These are phyloP conservation scores for Villa cingulata DNA, from an alignment of 2,888 invertebrate genomes.

Conservation along the genomic window DNA sequence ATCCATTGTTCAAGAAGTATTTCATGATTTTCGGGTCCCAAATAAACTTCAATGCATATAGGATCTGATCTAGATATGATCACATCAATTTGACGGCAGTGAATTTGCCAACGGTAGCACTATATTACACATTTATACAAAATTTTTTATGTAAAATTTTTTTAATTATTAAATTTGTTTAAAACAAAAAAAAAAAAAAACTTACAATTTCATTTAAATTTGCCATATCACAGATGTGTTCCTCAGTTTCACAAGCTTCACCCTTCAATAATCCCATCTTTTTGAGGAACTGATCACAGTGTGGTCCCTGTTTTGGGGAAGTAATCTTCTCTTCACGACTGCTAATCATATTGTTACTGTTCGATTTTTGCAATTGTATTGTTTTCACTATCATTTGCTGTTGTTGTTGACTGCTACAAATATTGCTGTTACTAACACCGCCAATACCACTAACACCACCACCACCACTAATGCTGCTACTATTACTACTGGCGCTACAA, in stretches of 20 bases:
- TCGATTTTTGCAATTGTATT: background rate
- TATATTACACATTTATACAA: no score
- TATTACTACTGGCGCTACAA: constrained; percentile 3
- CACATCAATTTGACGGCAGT: constrained; percentile 33
- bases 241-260: constrained; percentile 31
- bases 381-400: background rate
- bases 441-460: background rate
- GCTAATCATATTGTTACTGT: background rate
- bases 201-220: constrained; percentile 35
- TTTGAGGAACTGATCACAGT: constrained; percentile 37
- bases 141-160: background rate
- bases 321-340: constrained; percentile 9
- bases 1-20: constrained; percentile 36
- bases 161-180: background rate
- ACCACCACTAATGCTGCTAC: constrained; percentile 4
- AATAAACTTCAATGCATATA: constrained; percentile 35
- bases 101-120: constrained; percentile 36
- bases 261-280: constrained; percentile 35
- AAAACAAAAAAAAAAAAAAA: constrained; percentile 1
- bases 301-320: constrained; percentile 34
- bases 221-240: constrained; percentile 37
- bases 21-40: constrained; percentile 33
- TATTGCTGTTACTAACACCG: background rate
- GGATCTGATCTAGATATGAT: constrained; percentile 31
- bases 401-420: background rate